Conservation (phyloP, 2,113 vertebrate species). For the Indicator maculatus region DNA sequence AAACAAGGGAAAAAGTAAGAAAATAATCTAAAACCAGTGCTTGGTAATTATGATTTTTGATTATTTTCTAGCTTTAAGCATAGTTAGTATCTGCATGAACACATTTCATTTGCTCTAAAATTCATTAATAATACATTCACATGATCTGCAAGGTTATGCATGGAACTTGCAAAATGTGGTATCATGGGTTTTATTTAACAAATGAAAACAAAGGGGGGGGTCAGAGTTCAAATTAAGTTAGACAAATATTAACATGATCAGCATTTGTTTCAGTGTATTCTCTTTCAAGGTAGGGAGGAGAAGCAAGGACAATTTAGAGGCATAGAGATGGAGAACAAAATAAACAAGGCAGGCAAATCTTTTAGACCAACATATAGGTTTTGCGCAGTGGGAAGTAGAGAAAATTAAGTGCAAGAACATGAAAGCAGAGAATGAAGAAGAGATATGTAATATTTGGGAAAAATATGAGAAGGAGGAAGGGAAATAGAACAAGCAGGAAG, state of each 20-base stretch:
- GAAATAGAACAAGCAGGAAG: neutral
- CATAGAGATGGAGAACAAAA: neutral
- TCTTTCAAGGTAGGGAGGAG: neutral
- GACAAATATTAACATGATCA: neutral
- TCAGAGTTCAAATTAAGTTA: neutral
- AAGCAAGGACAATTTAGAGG: neutral
- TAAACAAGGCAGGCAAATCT: neutral
- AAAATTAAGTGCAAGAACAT: neutral
- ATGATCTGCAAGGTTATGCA: neutral
- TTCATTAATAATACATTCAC: neutral
- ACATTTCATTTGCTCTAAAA: constrained; percentile 11
- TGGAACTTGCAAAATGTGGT: neutral
- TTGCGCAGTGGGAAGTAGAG: neutral
- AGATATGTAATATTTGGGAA: neutral
- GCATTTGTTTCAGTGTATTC: neutral
- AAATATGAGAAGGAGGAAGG: neutral
- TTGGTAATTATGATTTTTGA: neutral
- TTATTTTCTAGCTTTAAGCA: constrained; percentile 12
- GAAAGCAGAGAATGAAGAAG: neutral
- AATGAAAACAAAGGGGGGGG: neutral
- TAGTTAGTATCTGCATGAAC: constrained; percentile 50
- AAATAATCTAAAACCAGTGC: neutral
- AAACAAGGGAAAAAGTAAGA: neutral
- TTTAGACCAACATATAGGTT: neutral
- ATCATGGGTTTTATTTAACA: neutral